Percentiles rank a stretch among this genome's conserved stretches.
Evolutionary conservation across 2,113 vertebrate species (phyloP).

Genomic region (Antechinus flavipes): DNA sequence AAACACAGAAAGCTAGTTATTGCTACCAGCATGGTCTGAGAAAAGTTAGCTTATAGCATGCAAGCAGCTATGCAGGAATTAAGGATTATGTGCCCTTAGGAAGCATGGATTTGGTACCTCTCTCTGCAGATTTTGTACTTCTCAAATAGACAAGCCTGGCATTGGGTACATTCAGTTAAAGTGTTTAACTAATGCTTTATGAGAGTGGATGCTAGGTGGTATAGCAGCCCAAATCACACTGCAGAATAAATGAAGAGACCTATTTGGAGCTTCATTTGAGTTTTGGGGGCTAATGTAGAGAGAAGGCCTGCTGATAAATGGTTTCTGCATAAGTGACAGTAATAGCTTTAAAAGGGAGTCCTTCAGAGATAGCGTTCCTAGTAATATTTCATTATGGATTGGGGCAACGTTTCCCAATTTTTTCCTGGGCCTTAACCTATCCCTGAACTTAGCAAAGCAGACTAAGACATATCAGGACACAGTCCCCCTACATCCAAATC

Average conservation of each 20-base stretch:
- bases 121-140: background rate
- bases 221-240: background rate
- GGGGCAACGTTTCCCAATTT: background rate
- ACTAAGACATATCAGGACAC: background rate
- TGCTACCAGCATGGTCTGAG: background rate
- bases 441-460: background rate
- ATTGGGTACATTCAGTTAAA: background rate
- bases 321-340: background rate
- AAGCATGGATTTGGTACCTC: background rate
- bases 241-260: too few species aligned
- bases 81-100: background rate
- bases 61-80: background rate
- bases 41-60: background rate
- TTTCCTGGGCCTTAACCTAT: background rate
- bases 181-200: background rate
- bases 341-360: background rate
- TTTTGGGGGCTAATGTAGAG: background rate
- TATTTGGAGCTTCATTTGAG: background rate
- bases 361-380: background rate
- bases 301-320: background rate
- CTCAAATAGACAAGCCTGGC: background rate
- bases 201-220: background rate
- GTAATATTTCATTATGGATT: background rate
- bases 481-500: background rate
- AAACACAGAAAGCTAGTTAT: too few species aligned